phyloP scores from a whole-genome alignment of 2,888 invertebrate genomes.

The Elegia similella region DNA sequence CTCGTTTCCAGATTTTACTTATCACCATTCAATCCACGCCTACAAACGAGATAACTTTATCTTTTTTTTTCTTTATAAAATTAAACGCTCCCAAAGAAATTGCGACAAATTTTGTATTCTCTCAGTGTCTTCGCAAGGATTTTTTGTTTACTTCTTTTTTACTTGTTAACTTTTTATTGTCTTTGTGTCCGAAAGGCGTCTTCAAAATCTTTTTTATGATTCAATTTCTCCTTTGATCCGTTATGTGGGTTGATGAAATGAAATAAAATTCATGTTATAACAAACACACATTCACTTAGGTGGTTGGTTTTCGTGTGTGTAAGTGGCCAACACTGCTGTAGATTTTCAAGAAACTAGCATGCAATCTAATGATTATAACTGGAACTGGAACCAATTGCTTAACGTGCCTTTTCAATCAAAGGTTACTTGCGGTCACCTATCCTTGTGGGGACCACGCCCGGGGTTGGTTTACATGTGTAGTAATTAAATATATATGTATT shows the following conservation, averaged over 20 bases:
- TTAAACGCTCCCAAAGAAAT: constrained; percentile 51
- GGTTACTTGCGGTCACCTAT: too few relatives aligned
- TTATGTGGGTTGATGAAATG: background rate
- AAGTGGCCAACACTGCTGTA: too few relatives aligned
- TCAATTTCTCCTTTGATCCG: background rate
- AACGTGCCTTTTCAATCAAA: too few relatives aligned
- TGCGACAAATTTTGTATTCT: constrained; percentile 53
- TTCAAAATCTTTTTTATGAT: constrained; percentile 1
- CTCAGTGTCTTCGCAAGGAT: constrained; percentile 33
- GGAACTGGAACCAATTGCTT: too few relatives aligned
- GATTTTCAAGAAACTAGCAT: background rate
- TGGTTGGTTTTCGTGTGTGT: too few relatives aligned
- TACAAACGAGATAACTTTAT: constrained; percentile 45
- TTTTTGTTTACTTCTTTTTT: constrained; percentile 44
- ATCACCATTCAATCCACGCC: constrained; percentile 47
- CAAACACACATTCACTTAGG: too few relatives aligned
- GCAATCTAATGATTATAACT: too few relatives aligned
- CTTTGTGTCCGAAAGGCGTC: constrained; percentile 32
- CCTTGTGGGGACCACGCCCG: too few relatives aligned
- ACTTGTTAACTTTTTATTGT: constrained; percentile 42
- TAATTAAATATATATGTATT: too few relatives aligned
- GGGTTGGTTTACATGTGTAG: too few relatives aligned
- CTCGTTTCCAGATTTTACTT: constrained; percentile 37
- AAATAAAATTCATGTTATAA: too few relatives aligned
- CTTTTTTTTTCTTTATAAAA: constrained; percentile 41